Conservation (phyloP, 2,797 vertebrate genomes). For the Rhinichthys osculus region DNA sequence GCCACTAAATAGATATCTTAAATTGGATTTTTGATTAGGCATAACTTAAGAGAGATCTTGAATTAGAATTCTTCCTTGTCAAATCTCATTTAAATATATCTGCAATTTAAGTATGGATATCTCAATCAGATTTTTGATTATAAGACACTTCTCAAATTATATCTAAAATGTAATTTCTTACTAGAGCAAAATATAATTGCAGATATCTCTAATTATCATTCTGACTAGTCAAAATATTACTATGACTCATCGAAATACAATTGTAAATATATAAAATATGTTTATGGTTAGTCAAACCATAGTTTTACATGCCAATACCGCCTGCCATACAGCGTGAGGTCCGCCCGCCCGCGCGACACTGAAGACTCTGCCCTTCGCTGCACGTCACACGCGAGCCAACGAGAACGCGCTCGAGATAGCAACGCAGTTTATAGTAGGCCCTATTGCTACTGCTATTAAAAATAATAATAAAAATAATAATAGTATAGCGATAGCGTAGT, state of each 20-base stretch:
- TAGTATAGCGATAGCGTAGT: too few relatives aligned
- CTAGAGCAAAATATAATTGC: not conserved
- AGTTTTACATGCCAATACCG: not conserved
- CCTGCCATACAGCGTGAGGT: not conserved
- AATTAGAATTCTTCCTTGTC: too few relatives aligned
- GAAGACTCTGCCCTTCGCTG: not conserved
- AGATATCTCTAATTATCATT: not conserved
- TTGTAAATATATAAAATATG: not conserved
- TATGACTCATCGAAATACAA: not conserved
- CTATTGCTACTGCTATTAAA: too few relatives aligned
- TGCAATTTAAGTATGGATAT: too few relatives aligned
- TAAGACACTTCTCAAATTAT: too few relatives aligned
- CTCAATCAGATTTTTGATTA: too few relatives aligned
- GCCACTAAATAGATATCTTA: too few relatives aligned
- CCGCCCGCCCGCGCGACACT: not conserved
- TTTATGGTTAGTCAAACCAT: not conserved
- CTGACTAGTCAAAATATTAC: not conserved
- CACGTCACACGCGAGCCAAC: not conserved
- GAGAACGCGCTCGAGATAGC: not conserved
- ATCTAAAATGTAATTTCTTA: too few relatives aligned
- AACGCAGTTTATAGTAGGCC: not conserved
- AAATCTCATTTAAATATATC: too few relatives aligned
- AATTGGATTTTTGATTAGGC: too few relatives aligned
- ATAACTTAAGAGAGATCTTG: too few relatives aligned
- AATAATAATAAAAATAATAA: too few relatives aligned